These are phyloP conservation scores for Netelia fuscicornis DNA, from an alignment of 2,888 invertebrate species.

Conservation along the genomic window DNA sequence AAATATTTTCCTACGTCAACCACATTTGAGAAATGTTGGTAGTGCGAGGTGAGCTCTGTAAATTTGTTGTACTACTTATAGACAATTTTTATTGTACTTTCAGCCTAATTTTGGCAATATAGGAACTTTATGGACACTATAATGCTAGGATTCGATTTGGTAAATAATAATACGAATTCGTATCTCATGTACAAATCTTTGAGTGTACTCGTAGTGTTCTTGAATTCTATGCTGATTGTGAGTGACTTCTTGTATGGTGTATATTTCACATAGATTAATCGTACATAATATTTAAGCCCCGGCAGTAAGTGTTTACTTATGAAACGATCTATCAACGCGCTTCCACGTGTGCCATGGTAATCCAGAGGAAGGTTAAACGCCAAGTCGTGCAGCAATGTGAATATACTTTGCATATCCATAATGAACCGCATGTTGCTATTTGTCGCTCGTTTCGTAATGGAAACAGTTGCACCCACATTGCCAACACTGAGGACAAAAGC, in stretches of 20 bases:
- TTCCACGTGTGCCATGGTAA: neutral
- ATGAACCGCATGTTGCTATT: neutral
- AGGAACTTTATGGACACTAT: too few relatives aligned
- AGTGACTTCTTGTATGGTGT: neutral
- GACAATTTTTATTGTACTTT: too few relatives aligned
- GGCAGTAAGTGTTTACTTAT: neutral
- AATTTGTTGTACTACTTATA: too few relatives aligned
- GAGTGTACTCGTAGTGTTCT: too few relatives aligned
- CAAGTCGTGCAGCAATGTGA: constrained; percentile 7
- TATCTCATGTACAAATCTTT: too few relatives aligned
- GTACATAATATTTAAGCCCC: neutral
- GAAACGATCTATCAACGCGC: neutral
- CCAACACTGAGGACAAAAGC: constrained; percentile 1
- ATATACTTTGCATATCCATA: neutral
- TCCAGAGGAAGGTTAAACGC: constrained; percentile 5
- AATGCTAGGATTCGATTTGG: too few relatives aligned
- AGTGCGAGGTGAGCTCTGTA: neutral
- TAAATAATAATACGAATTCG: too few relatives aligned
- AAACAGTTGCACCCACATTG: neutral
- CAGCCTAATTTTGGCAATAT: too few relatives aligned
- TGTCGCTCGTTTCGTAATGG: neutral
- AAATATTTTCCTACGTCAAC: neutral
- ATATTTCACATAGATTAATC: neutral
- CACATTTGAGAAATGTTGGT: neutral
- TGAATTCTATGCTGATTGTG: too few relatives aligned